Evolutionary conservation across 2,797 vertebrate genomes (phyloP).

Genomic region (Vespertilio murinus): DNA sequence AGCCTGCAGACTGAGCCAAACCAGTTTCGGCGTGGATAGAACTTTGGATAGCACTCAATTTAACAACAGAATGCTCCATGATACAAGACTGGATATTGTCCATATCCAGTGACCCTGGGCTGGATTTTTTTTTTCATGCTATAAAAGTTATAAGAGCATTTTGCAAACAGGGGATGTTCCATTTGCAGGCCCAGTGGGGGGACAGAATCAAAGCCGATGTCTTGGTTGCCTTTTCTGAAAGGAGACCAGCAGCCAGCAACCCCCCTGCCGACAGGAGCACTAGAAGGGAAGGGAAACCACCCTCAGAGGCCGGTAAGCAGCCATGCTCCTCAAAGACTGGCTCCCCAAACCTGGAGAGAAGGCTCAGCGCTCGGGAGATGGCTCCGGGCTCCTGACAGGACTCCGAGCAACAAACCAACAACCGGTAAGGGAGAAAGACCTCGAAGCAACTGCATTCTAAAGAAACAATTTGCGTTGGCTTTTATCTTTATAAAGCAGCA

Average conservation of each 20-base stretch:
- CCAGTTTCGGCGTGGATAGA: not conserved
- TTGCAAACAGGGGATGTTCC: not conserved
- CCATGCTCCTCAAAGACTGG: not conserved
- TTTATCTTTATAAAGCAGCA: slow-evolving; percentile 33
- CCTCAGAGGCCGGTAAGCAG: not conserved
- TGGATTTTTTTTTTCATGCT: too few relatives aligned
- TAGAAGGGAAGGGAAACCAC: not conserved
- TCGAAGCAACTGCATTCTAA: not conserved
- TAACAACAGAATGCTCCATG: not conserved
- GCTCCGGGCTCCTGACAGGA: not conserved
- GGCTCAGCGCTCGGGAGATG: not conserved
- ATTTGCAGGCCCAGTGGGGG: not conserved
- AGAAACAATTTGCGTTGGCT: slow-evolving; percentile 1
- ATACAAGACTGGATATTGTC: not conserved
- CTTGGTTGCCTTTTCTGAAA: not conserved
- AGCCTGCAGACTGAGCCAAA: too few relatives aligned
- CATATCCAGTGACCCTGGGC: too few relatives aligned
- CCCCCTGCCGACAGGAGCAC: not conserved
- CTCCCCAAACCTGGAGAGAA: not conserved
- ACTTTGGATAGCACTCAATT: not conserved
- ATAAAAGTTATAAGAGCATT: not conserved
- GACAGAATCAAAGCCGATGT: not conserved
- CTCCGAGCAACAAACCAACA: not conserved
- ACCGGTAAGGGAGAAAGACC: not conserved
- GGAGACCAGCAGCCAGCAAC: not conserved